Base-by-base conservation (phyloP, 2,797 vertebrate species). In the Eulemur albifrons region DNA sequence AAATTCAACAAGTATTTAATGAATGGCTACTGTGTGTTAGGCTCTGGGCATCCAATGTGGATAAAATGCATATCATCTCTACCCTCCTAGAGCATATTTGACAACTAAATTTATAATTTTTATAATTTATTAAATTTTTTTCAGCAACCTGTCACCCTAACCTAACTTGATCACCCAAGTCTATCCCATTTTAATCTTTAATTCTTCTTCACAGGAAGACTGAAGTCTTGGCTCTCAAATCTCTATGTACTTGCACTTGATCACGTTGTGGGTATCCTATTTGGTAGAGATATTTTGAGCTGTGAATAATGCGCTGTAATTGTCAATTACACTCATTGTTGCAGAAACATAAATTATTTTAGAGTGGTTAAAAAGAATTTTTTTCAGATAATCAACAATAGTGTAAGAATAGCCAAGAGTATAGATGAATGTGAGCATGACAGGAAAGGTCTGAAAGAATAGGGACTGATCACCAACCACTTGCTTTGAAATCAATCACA, bases 251-350 rank as follows among this genome's bases (percentile, higher is more conserved):
- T 75, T 40, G 4, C 61, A 90, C 50, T 84, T 69, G 38, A 48
- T 79, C 65, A 45, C 14, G 3, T 40, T 73, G 11, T 79, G 35
- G 27, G 7, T 45, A 65, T 93, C 54, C 38, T 94, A 8, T 93
- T 96, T 84, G 84, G 75, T 57, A 85, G 21, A 95, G 93, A 67
- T 96, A 95, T 90, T 98, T 95, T 97, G 83, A 97, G 83, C 45
- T 85, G 40, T 82, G 94, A 96, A 97, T 96, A 97, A 97, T 97
- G 83, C 30, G 6, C 63, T 25, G n/a, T 97, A 97, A 97, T 97
- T 97, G 91, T 94, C 97, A 97, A 97, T 98, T 98, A 96, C 1
- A 20, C 10, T 97, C 83, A 97, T 97, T 97, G 97, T 97, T 97
- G 67, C 76, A 96, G 96, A 96, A 96, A 92, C 76, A 93, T 57